phyloP scores from a whole-genome alignment of 2,797 vertebrate genomes.

The Crenuchus spilurus region DNA sequence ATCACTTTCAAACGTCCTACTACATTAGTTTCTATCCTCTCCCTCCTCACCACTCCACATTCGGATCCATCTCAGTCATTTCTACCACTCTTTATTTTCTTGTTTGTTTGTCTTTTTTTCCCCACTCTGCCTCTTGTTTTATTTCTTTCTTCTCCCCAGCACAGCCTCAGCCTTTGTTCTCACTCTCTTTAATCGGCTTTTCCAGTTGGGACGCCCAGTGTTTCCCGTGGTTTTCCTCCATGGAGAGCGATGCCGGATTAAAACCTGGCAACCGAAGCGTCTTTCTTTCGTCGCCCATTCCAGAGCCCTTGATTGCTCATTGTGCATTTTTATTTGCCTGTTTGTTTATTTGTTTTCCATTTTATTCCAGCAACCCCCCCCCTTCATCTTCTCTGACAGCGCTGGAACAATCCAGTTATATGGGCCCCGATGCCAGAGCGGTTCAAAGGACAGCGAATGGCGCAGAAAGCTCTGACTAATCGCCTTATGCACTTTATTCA shows the following conservation, averaged over 20 bases:
- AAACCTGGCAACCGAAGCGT: constrained; percentile 12
- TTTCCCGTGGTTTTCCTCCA: constrained; percentile 32
- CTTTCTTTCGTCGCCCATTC: constrained; percentile 27
- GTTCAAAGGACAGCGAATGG: constrained; percentile 43
- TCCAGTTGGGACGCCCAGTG: constrained; percentile 27
- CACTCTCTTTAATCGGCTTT: constrained; percentile 48
- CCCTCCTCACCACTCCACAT: background rate
- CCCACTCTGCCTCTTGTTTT: background rate
- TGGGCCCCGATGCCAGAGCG: constrained; percentile 23
- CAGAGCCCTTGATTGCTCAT: constrained; percentile 42
- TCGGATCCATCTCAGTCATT: background rate
- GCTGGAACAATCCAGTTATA: constrained; percentile 53
- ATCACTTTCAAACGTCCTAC: background rate
- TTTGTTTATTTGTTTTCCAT: constrained; percentile 41
- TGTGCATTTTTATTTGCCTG: constrained; percentile 22
- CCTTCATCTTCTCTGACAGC: constrained; percentile 44
- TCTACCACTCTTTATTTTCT: constrained; percentile 1
- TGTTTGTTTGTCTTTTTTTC: background rate
- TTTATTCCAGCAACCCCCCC: constrained; percentile 27
- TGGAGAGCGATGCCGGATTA: constrained; percentile 37
- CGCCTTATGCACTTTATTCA: constrained; percentile 10
- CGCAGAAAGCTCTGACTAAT: constrained; percentile 14
- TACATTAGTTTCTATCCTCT: too few species aligned
- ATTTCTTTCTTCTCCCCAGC: constrained; percentile 15
- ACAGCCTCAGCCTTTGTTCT: constrained; percentile 40